Conservation (phyloP, 2,113 vertebrate genomes). For the Paratilapia polleni region DNA sequence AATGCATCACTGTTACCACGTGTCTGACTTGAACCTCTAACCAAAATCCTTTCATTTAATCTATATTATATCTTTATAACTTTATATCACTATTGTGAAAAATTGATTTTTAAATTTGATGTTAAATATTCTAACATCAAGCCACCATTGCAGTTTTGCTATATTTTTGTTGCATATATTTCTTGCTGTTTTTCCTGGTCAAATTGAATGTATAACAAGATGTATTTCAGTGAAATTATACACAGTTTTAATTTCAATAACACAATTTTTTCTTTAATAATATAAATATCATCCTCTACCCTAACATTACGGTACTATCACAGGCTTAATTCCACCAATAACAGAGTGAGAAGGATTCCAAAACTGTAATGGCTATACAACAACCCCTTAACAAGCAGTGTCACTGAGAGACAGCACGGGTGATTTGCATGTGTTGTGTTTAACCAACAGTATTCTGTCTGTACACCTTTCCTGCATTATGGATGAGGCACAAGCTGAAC, state of each 20-base stretch:
- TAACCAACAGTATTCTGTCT: conserved; percentile 76
- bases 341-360: conserved; percentile 10
- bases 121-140: neutral
- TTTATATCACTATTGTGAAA: neutral
- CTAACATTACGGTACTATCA: conserved; percentile 2
- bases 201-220: conserved; percentile 8
- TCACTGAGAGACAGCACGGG: conserved; percentile 58
- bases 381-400: conserved; percentile 28
- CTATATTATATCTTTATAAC: neutral
- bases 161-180: neutral
- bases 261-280: conserved; percentile 16
- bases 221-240: conserved; percentile 23
- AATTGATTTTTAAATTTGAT: neutral
- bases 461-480: conserved; percentile 83
- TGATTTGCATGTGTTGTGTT: conserved; percentile 80
- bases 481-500: conserved; percentile 80
- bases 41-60: neutral
- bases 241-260: conserved; percentile 38
- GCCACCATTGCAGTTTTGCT: neutral
- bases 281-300: conserved; percentile 11
- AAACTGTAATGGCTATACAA: conserved; percentile 16
- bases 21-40: neutral
- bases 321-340: neutral
- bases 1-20: neutral
- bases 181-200: neutral